Percentiles rank a stretch among this genome's conserved stretches.
phyloP scores from a whole-genome alignment of 2,888 invertebrate genomes.

The Griposia aprilina region DNA sequence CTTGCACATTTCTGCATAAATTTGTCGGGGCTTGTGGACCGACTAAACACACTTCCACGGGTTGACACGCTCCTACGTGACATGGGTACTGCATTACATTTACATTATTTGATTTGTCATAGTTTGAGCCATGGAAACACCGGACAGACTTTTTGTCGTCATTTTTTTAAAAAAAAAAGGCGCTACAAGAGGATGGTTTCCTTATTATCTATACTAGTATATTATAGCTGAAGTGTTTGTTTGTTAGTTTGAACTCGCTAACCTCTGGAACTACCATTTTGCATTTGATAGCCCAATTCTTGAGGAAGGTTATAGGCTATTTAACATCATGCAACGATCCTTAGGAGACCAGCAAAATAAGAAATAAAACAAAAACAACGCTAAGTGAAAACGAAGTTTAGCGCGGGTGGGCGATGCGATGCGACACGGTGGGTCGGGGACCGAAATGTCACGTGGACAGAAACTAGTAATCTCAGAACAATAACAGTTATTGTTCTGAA shows the following conservation, averaged over 20 bases:
- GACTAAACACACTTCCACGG: conserved; percentile 68
- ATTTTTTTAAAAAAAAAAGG: background rate
- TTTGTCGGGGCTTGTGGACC: conserved; percentile 66
- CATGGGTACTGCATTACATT: conserved; percentile 55
- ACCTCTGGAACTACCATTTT: background rate
- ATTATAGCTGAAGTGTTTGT: background rate
- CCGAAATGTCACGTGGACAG: too few species aligned
- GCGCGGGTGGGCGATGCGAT: background rate
- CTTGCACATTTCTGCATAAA: conserved; percentile 77
- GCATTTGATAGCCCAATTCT: background rate
- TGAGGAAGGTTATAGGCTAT: background rate
- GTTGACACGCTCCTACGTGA: conserved; percentile 66
- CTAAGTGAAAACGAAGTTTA: background rate
- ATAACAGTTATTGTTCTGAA: too few species aligned
- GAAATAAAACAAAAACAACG: background rate
- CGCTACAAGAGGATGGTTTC: background rate
- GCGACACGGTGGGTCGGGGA: background rate
- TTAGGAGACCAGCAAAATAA: background rate
- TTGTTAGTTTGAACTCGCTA: background rate
- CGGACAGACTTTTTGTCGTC: conserved; percentile 20
- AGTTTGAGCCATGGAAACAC: conserved; percentile 23
- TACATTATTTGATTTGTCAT: conserved; percentile 65
- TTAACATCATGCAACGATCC: background rate
- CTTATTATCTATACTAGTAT: background rate
- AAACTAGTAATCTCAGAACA: too few species aligned